Evolutionary conservation across 1,140 invertebrate genomes (phyloP).

Genomic region (Saccostrea glomerata): DNA sequence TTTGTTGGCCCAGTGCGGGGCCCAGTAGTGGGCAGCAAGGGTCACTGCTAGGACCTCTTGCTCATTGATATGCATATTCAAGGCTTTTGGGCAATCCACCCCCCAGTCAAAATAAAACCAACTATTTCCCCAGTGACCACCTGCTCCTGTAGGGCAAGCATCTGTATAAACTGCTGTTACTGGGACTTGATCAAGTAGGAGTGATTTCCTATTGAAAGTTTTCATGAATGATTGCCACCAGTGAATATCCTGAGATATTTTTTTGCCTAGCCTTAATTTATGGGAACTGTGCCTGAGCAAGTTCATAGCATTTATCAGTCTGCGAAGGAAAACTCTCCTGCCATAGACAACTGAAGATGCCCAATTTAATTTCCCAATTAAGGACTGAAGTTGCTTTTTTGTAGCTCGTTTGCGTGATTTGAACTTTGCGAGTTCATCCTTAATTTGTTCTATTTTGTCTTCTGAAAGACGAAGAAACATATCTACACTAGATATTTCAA

Average conservation of each 20-base stretch:
- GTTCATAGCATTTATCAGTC: conserved; percentile 39
- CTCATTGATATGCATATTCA: conserved; percentile 39
- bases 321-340: conserved; percentile 43
- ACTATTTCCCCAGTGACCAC: neutral
- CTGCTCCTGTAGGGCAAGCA: conserved; percentile 45
- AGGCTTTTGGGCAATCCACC: neutral
- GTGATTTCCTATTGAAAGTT: neutral
- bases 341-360: conserved; percentile 31
- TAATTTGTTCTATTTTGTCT: neutral
- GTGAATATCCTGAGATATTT: conserved; percentile 40
- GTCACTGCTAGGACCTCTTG: conserved; percentile 25
- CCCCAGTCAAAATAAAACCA: conserved; percentile 36
- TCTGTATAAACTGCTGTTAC: conserved; percentile 44
- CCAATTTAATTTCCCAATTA: conserved; percentile 52
- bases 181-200: conserved; percentile 9
- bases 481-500: neutral
- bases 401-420: conserved; percentile 38
- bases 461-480: neutral
- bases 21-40: conserved; percentile 2
- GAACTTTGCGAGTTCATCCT: conserved; percentile 23
- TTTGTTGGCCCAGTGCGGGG: neutral
- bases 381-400: conserved; percentile 45
- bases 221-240: conserved; percentile 50
- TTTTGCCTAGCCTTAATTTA: neutral
- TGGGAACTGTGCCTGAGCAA: conserved; percentile 7